A percentile compares a stretch with the other conserved stretches of the same genome.
phyloP scores from a whole-genome alignment of 2,888 invertebrate species.

The Amphipyra tragopoginis region DNA sequence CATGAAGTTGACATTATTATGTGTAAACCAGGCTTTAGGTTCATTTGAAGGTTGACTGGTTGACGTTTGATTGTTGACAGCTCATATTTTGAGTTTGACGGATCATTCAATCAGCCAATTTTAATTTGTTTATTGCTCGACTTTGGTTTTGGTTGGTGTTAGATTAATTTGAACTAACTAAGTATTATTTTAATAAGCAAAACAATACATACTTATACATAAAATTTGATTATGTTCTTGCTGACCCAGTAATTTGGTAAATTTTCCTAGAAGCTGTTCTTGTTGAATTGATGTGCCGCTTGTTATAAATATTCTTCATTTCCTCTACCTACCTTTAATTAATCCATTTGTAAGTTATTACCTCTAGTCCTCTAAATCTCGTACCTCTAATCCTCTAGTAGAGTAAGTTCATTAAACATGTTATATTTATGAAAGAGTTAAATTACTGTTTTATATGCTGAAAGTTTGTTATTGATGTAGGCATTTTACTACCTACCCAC shows the following conservation, averaged over 20 bases:
- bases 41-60: conserved; percentile 50
- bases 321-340: no score
- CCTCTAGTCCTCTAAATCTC: neutral
- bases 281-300: no score
- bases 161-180: neutral
- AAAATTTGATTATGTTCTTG: conserved; percentile 23
- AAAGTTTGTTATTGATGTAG: neutral
- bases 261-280: neutral
- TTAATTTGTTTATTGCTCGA: neutral
- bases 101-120: no score
- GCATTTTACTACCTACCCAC: conserved; percentile 12
- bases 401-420: no score
- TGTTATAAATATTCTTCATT: no score
- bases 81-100: conserved; percentile 4
- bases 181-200: neutral
- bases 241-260: conserved; percentile 1
- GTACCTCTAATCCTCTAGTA: neutral
- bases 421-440: no score
- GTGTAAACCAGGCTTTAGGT: conserved; percentile 12
- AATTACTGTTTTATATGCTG: neutral
- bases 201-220: neutral
- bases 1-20: no score
- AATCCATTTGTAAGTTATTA: neutral
- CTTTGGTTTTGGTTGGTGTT: neutral
- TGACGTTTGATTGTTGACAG: conserved; percentile 40